Percentiles rank a stretch among this genome's conserved stretches.
phyloP scores from a whole-genome alignment of 1,140 invertebrate genomes.

The Drepana arcuata region DNA sequence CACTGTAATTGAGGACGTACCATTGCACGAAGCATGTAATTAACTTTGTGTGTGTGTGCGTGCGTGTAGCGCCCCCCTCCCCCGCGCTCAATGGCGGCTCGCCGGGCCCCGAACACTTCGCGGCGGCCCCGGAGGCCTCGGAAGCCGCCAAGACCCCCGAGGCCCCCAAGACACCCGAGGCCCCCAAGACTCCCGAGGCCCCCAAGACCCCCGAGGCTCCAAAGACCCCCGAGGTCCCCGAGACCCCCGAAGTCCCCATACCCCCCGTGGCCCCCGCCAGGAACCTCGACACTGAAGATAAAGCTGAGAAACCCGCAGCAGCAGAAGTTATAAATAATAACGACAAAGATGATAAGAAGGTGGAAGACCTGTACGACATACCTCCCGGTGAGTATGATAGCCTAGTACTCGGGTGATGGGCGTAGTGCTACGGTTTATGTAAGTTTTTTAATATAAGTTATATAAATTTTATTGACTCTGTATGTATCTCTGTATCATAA shows the following conservation, averaged over 20 bases:
- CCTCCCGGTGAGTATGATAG: slow-evolving; percentile 80
- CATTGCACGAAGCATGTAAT: too few species aligned
- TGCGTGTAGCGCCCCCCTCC: slow-evolving; percentile 35
- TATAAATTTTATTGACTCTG: too few species aligned
- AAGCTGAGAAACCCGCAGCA: slow-evolving; percentile 9
- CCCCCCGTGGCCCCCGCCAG: slow-evolving; percentile 5
- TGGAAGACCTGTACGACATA: slow-evolving; percentile 87
- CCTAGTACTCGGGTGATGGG: slow-evolving; percentile 11
- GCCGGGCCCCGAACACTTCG: slow-evolving; percentile 31
- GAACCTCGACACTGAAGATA: too few species aligned
- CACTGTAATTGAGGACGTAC: too few species aligned
- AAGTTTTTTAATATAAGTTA: too few species aligned
- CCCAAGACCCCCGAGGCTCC: slow-evolving; percentile 2
- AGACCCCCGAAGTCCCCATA: not conserved
- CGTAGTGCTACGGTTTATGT: too few species aligned
- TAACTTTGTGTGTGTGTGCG: slow-evolving; percentile 6
- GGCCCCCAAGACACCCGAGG: not conserved
- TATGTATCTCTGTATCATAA: too few species aligned
- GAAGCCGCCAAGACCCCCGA: slow-evolving; percentile 1
- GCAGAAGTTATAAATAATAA: too few species aligned
- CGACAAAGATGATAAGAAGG: slow-evolving; percentile 70
- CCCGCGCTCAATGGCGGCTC: slow-evolving; percentile 39
- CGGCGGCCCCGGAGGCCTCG: slow-evolving; percentile 3
- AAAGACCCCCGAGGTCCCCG: slow-evolving; percentile 13
- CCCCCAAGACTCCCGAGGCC: not conserved